Evolutionary conservation across 2,888 invertebrate genomes (phyloP).

Genomic region (Apodemia mormo): DNA sequence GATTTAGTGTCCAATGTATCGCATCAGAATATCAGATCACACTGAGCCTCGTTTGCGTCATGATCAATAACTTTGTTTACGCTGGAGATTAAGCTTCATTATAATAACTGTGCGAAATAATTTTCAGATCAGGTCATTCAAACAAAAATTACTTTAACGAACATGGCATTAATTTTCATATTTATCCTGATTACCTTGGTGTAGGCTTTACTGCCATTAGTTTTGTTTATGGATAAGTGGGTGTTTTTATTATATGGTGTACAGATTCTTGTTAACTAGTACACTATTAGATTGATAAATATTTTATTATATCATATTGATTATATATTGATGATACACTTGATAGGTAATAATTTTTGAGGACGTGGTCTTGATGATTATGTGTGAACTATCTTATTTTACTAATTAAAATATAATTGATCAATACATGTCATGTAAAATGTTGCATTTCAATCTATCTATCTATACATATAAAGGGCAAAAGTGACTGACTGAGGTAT

Average conservation of each 20-base stretch:
- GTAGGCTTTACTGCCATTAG: neutral
- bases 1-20: slow-evolving; percentile 63
- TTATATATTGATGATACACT: too few species aligned
- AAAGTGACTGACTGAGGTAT: too few species aligned
- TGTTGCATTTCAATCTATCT: too few species aligned
- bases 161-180: slow-evolving; percentile 13
- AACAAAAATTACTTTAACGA: neutral
- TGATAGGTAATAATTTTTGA: too few species aligned
- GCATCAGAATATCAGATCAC: slow-evolving; percentile 58
- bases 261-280: too few species aligned
- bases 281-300: too few species aligned
- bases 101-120: slow-evolving; percentile 37
- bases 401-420: too few species aligned
- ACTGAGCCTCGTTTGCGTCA: slow-evolving; percentile 52
- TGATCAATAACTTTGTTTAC: slow-evolving; percentile 56
- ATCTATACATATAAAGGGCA: too few species aligned
- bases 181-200: slow-evolving; percentile 9
- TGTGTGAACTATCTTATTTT: too few species aligned
- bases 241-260: neutral
- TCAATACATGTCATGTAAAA: too few species aligned
- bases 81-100: slow-evolving; percentile 42
- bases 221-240: neutral
- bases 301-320: too few species aligned
- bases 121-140: slow-evolving; percentile 26
- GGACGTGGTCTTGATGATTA: too few species aligned